phyloP scores from a whole-genome alignment of 2,113 vertebrate species.

The Haliaeetus leucogaster region DNA sequence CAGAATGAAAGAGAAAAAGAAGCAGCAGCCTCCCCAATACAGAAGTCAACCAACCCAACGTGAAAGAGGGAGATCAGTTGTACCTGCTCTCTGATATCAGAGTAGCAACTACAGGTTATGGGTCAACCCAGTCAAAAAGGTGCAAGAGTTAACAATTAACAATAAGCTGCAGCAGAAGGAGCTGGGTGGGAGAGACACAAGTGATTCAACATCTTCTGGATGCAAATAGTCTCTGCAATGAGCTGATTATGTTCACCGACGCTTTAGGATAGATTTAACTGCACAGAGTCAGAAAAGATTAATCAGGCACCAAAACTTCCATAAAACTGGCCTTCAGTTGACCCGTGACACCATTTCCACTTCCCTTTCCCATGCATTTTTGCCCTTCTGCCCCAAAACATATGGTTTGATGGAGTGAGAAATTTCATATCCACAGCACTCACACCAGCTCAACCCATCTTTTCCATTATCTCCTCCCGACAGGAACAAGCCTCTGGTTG shows the following conservation, averaged over 20 bases:
- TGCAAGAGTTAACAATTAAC: not conserved
- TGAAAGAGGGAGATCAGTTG: not conserved
- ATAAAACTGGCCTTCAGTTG: not conserved
- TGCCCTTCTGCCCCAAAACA: not conserved
- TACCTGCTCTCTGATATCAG: no score
- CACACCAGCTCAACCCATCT: not conserved
- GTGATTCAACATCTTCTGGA: not conserved
- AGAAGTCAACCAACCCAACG: not conserved
- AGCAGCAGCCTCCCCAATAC: fast-evolving
- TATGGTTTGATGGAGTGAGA: not conserved
- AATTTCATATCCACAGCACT: not conserved
- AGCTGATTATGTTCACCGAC: not conserved
- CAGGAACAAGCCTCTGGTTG: not conserved
- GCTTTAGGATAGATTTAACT: not conserved
- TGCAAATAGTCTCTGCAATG: not conserved
- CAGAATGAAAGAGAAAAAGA: not conserved
- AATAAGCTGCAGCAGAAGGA: not conserved
- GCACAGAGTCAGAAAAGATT: not conserved
- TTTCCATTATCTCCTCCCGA: not conserved
- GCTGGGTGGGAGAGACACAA: not conserved
- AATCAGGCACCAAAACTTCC: not conserved
- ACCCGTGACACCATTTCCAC: not conserved
- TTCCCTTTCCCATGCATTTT: not conserved
- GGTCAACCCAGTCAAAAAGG: not conserved
- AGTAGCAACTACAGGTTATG: not conserved